Conservation (phyloP, 1,140 invertebrate species). For the Physella acuta region DNA sequence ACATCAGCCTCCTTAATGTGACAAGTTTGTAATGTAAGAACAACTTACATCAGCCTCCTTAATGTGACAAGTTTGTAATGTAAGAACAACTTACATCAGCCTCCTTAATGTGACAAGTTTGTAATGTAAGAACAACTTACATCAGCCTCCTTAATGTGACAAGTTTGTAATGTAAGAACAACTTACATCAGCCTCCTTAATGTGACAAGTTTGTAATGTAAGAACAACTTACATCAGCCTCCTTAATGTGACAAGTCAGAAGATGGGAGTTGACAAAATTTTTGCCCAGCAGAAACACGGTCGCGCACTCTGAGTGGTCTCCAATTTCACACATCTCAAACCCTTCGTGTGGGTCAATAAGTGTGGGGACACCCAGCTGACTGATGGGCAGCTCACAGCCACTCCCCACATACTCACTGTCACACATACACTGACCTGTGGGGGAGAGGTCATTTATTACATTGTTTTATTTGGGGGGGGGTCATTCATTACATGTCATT, state of each 20-base stretch:
- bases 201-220: too few species aligned
- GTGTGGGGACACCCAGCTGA: not conserved
- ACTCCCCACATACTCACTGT: not conserved
- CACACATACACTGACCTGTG: slow-evolving; percentile 15
- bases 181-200: too few species aligned
- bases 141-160: too few species aligned
- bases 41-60: too few species aligned
- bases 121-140: too few species aligned
- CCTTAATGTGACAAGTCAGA: slow-evolving; percentile 11
- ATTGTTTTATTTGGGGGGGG: not conserved
- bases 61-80: too few species aligned
- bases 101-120: too few species aligned
- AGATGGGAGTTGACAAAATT: slow-evolving; percentile 2
- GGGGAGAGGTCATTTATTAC: not conserved
- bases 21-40: too few species aligned
- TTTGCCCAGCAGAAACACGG: not conserved
- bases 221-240: slow-evolving; percentile 18
- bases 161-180: too few species aligned
- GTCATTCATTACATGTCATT: not conserved
- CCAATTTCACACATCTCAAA: slow-evolving; percentile 14
- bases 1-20: too few species aligned
- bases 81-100: too few species aligned
- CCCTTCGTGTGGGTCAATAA: not conserved
- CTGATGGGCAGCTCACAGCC: not conserved
- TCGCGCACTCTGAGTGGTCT: not conserved